Base-by-base conservation (phyloP, 2,888 invertebrate genomes). In the Craniophora ligustri region DNA sequence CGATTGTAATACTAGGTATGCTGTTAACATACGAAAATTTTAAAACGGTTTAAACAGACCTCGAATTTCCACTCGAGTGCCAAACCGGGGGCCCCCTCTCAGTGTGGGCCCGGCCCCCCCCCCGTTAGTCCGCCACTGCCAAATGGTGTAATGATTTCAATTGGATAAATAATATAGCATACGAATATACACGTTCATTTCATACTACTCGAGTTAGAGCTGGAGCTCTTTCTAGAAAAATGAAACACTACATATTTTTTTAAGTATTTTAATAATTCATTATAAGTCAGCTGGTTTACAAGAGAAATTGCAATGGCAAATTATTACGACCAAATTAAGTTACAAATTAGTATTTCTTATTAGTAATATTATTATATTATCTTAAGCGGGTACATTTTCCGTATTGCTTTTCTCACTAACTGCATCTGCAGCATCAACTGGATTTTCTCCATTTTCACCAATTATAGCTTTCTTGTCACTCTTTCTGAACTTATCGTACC, bases 401-500 rank as follows among this genome's bases (percentile, higher is more conserved):
- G 76, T 76, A 49, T 72, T 85, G 54, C 78, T 84, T 63, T 90
- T 91, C 59, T 92, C 93, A 51, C 75, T 79, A 13, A 78, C 76
- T 19, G 81, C 84, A 10, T 87, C 91, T 26, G 85, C 85, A 15
- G 83, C 83, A 56, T 78, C 86, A 2, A 81, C 73, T 32, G 88
- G 88, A 48, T 72, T 83, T 63, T 88, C 92, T 54, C 87, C 92
- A 42, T 79, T 85, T 47, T 89, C 94, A 18, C 86, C 93, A 50
- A 82, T 75, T 67, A 91, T 94, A 21, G 81, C 45, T 68, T 92
- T 94, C 81, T 95, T 96, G 76, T 96, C 96, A 66, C 95, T 95
- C 84, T 95, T 95, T 44, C 95, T 93, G 78, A 95, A 95, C 72
- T 95, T 94, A 84, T 95, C 95, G 72, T 95, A 95, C 69, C 95